Evolutionary conservation across 2,797 vertebrate genomes (phyloP).

Genomic region (Diceros bicornis): DNA sequence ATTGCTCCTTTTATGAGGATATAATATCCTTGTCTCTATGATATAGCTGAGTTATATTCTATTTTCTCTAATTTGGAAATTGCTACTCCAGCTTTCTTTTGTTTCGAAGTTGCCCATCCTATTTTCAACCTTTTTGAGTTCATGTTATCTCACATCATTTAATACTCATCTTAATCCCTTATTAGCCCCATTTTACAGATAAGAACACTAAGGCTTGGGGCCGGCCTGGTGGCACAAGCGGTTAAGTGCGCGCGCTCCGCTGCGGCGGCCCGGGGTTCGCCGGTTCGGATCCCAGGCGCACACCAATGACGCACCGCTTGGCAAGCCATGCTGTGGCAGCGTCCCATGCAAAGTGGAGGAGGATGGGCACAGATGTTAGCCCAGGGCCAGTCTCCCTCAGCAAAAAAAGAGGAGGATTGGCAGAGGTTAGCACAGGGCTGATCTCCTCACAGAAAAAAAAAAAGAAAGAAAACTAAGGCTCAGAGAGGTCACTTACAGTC

Average conservation of each 20-base stretch:
- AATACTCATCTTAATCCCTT: not conserved
- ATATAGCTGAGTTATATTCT: not conserved
- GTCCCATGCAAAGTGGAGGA: no score
- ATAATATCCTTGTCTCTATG: not conserved
- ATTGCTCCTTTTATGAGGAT: not conserved
- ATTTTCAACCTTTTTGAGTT: constrained; percentile 22
- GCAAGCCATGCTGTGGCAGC: no score
- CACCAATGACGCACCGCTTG: no score
- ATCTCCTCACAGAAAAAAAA: no score
- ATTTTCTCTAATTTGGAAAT: not conserved
- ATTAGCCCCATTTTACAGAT: not conserved
- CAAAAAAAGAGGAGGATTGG: no score
- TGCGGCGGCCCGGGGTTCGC: no score
- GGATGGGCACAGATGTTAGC: no score
- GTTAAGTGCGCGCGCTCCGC: no score
- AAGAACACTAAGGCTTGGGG: not conserved
- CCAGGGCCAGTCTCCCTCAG: no score
- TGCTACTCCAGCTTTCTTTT: not conserved
- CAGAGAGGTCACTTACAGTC: not conserved
- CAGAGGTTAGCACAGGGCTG: no score
- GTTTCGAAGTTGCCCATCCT: not conserved
- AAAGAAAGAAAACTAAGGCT: not conserved
- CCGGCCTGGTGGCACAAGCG: no score
- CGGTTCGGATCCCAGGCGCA: no score
- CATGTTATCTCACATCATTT: not conserved